A percentile compares a stretch with the other conserved stretches of the same genome.
Evolutionary conservation across 2,797 vertebrate genomes (phyloP).

Genomic region (Sus cebifrons): DNA sequence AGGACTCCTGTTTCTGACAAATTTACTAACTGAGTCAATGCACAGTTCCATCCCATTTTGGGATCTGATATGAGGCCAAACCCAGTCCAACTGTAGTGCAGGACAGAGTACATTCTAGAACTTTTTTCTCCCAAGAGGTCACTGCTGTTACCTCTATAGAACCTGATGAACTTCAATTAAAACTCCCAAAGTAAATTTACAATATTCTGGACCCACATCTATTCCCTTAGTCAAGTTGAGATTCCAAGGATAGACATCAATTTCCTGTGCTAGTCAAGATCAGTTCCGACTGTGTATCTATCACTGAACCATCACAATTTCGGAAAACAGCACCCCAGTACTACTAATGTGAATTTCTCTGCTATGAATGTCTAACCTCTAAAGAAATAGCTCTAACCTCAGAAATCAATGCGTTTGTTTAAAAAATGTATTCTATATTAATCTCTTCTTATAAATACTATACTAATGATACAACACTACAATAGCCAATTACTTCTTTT

Average conservation of each 20-base stretch:
- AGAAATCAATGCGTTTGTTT: not conserved
- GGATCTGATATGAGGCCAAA: not conserved
- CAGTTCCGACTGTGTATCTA: not conserved
- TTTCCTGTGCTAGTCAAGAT: not conserved
- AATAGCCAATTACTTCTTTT: not conserved
- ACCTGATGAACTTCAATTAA: not conserved
- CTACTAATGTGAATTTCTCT: not conserved
- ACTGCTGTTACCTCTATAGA: not conserved
- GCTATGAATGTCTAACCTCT: not conserved
- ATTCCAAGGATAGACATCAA: not conserved
- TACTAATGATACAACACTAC: not conserved
- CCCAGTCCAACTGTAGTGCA: not conserved
- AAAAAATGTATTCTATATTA: not conserved
- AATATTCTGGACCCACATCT: slow-evolving; percentile 8
- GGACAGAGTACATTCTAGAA: not conserved
- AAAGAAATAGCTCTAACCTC: not conserved
- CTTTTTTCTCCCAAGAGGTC: not conserved
- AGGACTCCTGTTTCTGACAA: not conserved
- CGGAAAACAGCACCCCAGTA: not conserved
- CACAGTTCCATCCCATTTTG: not conserved
- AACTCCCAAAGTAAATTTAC: not conserved
- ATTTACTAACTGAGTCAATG: not conserved
- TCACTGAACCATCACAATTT: not conserved
- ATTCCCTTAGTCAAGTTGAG: not conserved
- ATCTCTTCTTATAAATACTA: slow-evolving; percentile 4